Percentiles rank a stretch among this genome's conserved stretches.
Conservation (phyloP, 2,113 vertebrate genomes). For the Callocephalon fimbriatum region DNA sequence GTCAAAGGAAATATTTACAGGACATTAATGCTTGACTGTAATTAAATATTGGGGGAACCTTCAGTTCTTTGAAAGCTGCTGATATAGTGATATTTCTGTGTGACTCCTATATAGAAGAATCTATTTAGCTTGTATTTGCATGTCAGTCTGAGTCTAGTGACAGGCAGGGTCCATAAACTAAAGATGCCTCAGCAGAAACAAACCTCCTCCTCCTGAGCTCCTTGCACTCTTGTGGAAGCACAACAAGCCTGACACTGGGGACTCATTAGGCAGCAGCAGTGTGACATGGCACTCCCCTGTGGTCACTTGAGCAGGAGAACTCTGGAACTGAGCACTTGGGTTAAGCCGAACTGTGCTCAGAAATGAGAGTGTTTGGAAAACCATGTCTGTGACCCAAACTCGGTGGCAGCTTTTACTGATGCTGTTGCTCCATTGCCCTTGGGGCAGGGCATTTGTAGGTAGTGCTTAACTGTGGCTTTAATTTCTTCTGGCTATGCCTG, state of each 20-base stretch:
- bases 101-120: not conserved
- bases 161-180: not conserved
- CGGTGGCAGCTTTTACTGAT: not conserved
- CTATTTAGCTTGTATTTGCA: not conserved
- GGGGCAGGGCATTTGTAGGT: not conserved
- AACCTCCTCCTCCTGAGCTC: not conserved
- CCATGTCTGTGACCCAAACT: not conserved
- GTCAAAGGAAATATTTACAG: not conserved
- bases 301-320: not conserved
- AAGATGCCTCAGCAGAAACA: not conserved
- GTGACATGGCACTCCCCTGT: not conserved
- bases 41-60: not conserved
- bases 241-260: not conserved
- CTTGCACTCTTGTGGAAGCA: not conserved
- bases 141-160: not conserved
- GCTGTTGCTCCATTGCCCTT: not conserved
- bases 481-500: not conserved
- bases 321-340: not conserved
- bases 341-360: not conserved
- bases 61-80: not conserved
- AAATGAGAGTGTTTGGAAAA: not conserved
- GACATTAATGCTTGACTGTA: not conserved
- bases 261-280: not conserved
- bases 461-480: not conserved
- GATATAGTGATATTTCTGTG: not conserved